Evolutionary conservation across 2,797 vertebrate genomes (phyloP).

Genomic region (Xiphorhynchus erythropygius): DNA sequence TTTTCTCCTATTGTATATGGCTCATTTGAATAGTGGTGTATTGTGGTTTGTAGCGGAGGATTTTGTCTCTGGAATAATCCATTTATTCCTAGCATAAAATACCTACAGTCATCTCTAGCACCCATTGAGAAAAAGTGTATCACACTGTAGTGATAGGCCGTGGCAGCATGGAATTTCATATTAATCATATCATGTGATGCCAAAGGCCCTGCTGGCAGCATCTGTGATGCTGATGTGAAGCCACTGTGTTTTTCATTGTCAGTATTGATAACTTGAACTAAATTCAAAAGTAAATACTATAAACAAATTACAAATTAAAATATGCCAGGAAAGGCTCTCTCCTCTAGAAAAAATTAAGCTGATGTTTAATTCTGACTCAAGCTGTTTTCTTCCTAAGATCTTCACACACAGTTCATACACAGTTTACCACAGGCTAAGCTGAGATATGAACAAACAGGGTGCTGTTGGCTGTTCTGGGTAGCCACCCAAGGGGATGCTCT

Average conservation of each 20-base stretch:
- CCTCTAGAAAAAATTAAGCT: not conserved
- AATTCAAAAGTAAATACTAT: not conserved
- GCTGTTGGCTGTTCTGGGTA: not conserved
- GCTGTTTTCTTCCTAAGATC: not conserved
- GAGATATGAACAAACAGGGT: not conserved
- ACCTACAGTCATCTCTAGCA: constrained; percentile 42
- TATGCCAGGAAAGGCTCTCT: not conserved
- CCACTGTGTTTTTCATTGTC: not conserved
- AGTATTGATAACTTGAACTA: not conserved
- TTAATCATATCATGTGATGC: not conserved
- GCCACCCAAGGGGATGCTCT: not conserved
- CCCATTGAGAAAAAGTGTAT: constrained; percentile 49
- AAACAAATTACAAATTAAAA: not conserved
- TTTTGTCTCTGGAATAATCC: constrained; percentile 62
- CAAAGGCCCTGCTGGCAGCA: not conserved
- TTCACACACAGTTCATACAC: rapidly evolving
- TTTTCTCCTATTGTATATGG: constrained; percentile 40
- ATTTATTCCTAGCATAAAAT: constrained; percentile 31
- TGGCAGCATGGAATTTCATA: constrained; percentile 30
- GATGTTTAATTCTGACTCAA: not conserved
- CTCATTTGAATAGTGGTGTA: constrained; percentile 55
- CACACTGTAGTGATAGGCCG: constrained; percentile 32
- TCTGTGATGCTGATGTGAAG: constrained; percentile 14
- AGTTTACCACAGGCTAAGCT: not conserved
- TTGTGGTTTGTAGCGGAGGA: constrained; percentile 19